phyloP scores from a whole-genome alignment of 2,797 vertebrate species.

The Psittacula echo region DNA sequence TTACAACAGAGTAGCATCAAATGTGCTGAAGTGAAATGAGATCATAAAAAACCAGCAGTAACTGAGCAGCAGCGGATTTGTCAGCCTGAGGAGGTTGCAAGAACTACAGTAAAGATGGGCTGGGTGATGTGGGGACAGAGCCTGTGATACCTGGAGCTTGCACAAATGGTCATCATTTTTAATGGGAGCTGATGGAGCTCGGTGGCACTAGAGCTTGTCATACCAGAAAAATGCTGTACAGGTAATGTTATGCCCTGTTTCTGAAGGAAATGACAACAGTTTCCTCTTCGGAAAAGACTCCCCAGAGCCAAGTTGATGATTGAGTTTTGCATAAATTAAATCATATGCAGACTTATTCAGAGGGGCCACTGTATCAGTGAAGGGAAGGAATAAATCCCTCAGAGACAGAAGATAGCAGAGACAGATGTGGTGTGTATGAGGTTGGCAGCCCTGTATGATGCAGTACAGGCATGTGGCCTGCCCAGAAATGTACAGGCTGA shows the following conservation, averaged over 20 bases:
- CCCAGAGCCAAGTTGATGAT: not conserved
- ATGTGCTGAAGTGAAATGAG: not conserved
- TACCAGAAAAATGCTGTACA: not conserved
- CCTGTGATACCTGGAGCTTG: not conserved
- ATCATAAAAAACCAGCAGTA: not conserved
- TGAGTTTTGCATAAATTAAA: slow-evolving; percentile 17
- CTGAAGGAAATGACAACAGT: not conserved
- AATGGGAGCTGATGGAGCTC: not conserved
- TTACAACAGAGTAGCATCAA: not conserved
- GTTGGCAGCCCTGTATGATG: not conserved
- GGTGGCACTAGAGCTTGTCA: not conserved
- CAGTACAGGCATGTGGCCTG: not conserved
- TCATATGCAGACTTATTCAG: not conserved
- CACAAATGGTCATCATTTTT: not conserved
- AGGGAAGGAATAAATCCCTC: not conserved
- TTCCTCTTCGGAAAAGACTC: not conserved
- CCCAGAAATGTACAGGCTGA: not conserved
- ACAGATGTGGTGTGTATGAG: not conserved
- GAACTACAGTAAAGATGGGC: not conserved
- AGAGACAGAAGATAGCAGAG: not conserved
- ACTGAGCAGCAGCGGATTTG: not conserved
- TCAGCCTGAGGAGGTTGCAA: not conserved
- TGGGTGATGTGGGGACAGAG: not conserved
- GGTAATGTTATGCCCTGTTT: not conserved
- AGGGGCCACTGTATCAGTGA: not conserved